Percentiles rank a stretch among this genome's conserved stretches.
Conservation (phyloP, 1,140 invertebrate genomes). For the Hyphantria cunea region DNA sequence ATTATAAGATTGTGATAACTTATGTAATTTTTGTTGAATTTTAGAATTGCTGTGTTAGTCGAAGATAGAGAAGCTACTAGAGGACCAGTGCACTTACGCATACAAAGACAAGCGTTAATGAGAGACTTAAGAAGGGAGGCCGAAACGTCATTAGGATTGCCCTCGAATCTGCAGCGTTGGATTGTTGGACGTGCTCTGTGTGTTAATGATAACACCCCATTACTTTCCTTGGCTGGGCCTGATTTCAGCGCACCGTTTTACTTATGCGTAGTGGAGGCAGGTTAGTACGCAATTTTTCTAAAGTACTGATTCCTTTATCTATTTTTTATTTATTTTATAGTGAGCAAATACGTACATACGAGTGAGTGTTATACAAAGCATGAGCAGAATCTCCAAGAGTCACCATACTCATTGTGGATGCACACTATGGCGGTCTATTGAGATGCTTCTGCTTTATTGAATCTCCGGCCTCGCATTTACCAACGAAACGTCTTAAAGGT, state of each 20-base stretch:
- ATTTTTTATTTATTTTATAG: no score
- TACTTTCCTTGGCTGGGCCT: constrained; percentile 53
- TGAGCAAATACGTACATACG: no score
- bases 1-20: not conserved
- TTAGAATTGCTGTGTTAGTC: constrained; percentile 66
- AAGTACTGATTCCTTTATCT: not conserved
- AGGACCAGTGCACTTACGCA: constrained; percentile 54
- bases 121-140: constrained; percentile 56
- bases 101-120: constrained; percentile 46
- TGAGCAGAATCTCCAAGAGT: no score
- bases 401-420: no score
- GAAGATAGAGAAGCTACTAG: constrained; percentile 69
- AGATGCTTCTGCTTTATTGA: no score
- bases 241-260: constrained; percentile 69
- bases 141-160: constrained; percentile 49
- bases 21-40: constrained; percentile 17
- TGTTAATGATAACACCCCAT: constrained; percentile 48
- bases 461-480: no score
- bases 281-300: constrained; percentile 33
- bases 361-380: no score
- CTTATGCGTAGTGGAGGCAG: constrained; percentile 65
- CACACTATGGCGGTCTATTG: no score
- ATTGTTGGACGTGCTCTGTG: constrained; percentile 65
- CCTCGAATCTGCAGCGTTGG: constrained; percentile 76
- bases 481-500: no score